Conservation (phyloP, 2,888 invertebrate species). For the Habroteleia sp. region DNA sequence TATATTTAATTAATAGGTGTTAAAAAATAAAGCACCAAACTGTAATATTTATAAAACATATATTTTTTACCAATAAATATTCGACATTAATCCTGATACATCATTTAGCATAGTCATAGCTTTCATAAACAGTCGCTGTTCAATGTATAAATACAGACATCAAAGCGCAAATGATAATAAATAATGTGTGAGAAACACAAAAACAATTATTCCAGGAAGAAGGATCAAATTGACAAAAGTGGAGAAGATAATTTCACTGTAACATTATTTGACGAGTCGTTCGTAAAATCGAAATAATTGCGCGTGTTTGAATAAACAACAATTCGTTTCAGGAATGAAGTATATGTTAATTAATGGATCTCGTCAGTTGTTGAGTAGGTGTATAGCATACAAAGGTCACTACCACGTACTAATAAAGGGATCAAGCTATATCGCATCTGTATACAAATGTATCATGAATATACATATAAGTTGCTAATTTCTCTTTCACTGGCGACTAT, state of each 20-base stretch:
- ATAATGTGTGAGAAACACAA: neutral
- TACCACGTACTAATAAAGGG: constrained; percentile 72
- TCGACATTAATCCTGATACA: constrained; percentile 19
- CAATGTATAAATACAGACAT: constrained; percentile 26
- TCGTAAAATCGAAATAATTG: constrained; percentile 48
- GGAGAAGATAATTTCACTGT: constrained; percentile 10
- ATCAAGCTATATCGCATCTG: constrained; percentile 54
- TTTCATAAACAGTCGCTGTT: constrained; percentile 1
- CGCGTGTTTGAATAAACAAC: constrained; percentile 37
- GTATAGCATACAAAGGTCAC: constrained; percentile 77
- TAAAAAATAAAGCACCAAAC: constrained; percentile 19
- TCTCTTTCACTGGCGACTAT: constrained; percentile 70
- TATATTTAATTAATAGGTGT: constrained; percentile 3
- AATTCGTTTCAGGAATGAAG: constrained; percentile 23
- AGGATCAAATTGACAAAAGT: too few species aligned
- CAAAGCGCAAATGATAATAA: too few species aligned
- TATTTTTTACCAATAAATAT: constrained; percentile 43
- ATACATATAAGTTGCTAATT: constrained; percentile 68
- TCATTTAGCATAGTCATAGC: too few species aligned
- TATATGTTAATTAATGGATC: constrained; percentile 15
- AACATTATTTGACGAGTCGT: too few species aligned
- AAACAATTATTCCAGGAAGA: too few species aligned
- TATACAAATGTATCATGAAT: constrained; percentile 40
- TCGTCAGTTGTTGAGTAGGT: constrained; percentile 12
- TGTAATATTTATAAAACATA: constrained; percentile 14